phyloP scores from a whole-genome alignment of 2,797 vertebrate genomes.

The Trichosurus vulpecula region DNA sequence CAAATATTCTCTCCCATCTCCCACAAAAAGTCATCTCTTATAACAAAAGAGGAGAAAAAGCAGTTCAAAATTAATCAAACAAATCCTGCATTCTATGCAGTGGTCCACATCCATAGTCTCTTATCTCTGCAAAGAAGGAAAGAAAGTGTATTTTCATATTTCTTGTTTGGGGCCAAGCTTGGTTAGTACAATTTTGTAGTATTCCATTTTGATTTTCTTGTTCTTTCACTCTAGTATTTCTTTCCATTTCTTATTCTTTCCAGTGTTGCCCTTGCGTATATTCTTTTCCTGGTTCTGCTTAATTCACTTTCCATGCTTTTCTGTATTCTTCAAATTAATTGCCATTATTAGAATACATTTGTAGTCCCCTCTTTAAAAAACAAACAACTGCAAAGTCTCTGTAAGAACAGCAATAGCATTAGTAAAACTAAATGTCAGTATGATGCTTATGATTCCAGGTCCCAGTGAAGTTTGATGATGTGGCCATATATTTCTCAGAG shows the following conservation, averaged over 20 bases:
- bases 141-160: neutral
- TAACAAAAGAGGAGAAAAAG: neutral
- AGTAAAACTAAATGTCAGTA: neutral
- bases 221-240: neutral
- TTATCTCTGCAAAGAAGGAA: neutral
- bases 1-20: neutral
- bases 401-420: neutral
- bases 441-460: constrained; percentile 42
- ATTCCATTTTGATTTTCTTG: neutral
- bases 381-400: neutral
- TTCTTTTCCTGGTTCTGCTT: neutral
- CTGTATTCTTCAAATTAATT: neutral
- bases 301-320: neutral
- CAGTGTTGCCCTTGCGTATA: neutral
- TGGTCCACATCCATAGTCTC: neutral
- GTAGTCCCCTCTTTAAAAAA: neutral
- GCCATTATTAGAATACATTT: neutral
- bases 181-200: neutral
- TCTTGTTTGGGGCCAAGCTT: neutral
- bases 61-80: neutral
- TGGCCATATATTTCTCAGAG: constrained; percentile 56
- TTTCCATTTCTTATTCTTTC: neutral
- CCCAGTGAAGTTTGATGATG: constrained; percentile 47
- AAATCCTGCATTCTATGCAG: neutral
- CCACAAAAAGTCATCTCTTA: neutral